Conservation (phyloP, 2,113 vertebrate genomes). For the Ptychochromis oligacanthus region DNA sequence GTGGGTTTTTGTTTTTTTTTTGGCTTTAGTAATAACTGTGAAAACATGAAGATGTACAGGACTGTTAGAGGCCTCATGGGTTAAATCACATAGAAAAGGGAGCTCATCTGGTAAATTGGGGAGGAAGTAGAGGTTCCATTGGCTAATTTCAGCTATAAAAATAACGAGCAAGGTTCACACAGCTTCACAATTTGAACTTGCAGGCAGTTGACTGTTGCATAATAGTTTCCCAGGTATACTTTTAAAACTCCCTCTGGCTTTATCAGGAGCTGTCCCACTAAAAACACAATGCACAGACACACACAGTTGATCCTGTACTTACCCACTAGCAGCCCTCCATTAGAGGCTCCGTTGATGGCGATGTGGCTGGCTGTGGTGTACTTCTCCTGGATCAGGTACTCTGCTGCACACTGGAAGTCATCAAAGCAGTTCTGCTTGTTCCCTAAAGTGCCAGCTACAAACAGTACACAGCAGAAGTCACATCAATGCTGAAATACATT, state of each 20-base stretch:
- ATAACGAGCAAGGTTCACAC: slow-evolving; percentile 1
- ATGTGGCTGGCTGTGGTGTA: slow-evolving; percentile 72
- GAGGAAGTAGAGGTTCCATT: background rate
- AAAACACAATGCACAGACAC: slow-evolving; percentile 1
- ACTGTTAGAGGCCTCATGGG: background rate
- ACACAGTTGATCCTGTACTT: slow-evolving; percentile 24
- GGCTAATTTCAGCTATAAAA: slow-evolving; percentile 8
- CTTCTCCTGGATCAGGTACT: slow-evolving; percentile 76
- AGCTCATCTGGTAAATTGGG: background rate
- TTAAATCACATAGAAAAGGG: background rate
- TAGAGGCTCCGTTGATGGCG: slow-evolving; percentile 80
- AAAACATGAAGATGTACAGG: background rate
- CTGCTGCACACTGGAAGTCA: slow-evolving; percentile 81
- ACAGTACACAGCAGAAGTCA: background rate
- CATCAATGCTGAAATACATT: background rate
- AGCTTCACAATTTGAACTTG: background rate
- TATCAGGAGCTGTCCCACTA: background rate
- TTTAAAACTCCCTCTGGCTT: background rate
- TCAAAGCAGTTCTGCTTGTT: slow-evolving; percentile 83
- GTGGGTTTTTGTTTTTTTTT: background rate
- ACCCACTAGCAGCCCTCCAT: slow-evolving; percentile 81
- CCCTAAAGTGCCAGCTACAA: slow-evolving; percentile 70
- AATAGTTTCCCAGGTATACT: background rate
- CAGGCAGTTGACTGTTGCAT: background rate
- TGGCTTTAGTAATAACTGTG: background rate